A percentile compares a stretch with the other conserved stretches of the same genome.
phyloP scores from a whole-genome alignment of 1,140 invertebrate genomes.

The Cherax quadricarinatus region DNA sequence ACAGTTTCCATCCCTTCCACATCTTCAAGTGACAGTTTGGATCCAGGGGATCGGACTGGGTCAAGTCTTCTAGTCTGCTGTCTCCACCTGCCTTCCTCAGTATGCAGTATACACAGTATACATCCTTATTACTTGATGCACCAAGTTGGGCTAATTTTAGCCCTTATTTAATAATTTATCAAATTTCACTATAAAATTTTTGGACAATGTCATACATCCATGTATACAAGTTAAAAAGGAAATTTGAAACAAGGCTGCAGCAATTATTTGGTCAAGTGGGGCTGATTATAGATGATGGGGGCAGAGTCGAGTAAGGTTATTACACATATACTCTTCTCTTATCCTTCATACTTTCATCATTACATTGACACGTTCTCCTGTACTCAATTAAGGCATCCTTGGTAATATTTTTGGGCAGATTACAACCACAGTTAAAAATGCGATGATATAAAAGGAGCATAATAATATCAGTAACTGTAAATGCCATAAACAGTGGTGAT shows the following conservation, averaged over 20 bases:
- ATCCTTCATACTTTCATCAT: background rate
- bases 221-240: background rate
- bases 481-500: background rate
- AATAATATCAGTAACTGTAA: background rate
- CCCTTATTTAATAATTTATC: background rate
- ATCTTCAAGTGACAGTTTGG: too few relatives aligned
- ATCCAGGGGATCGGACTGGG: too few relatives aligned
- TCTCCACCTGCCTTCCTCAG: background rate
- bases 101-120: background rate
- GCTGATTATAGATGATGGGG: background rate
- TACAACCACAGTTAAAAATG: too few relatives aligned
- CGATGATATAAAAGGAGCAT: too few relatives aligned
- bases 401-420: background rate
- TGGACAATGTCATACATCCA: background rate
- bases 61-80: too few relatives aligned
- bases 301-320: too few relatives aligned
- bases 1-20: too few relatives aligned
- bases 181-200: background rate
- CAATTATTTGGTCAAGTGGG: background rate
- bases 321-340: background rate
- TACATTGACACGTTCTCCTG: background rate
- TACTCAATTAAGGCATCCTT: background rate
- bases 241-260: background rate
- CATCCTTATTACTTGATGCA: background rate
- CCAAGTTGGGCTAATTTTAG: background rate